Evolutionary conservation across 2,113 vertebrate genomes (phyloP), one percentile per base, ranked within the genome.

Genomic region (Lycocorax pyrrhopterus): DNA sequence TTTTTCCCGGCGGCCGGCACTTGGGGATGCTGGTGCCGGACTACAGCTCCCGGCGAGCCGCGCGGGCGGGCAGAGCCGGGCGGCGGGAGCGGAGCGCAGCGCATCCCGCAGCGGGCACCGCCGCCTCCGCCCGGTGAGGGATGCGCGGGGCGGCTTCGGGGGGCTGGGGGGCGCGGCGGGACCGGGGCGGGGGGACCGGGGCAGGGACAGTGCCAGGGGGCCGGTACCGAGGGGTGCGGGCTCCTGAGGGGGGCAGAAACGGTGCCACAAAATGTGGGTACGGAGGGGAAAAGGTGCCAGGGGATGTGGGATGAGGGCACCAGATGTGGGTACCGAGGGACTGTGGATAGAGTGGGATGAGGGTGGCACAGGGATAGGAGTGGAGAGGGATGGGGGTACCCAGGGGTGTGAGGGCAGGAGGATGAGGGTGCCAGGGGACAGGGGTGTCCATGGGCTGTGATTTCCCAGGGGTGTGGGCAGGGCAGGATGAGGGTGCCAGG

Each of bases 41-140:
- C 95, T 96, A 89, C 95, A 91, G 88, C 84, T 95, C 95, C 95
- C 95, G 85, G 68, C 84, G 58, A 4, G 23, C 93, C 22, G 84
- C 49, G 95, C 95, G 93, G 56, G 95, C 72, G 69, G 89, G 92
- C 46, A 53, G 91, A 19, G 74, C 37, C 44, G 76, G 72, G 74
- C 35, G 55, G 82, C 44, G 72, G 79, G 74, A 85, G 91, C 53
- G 25, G 85, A 83, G 68, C 89, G 67, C 77, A 52, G 82, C 58
- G 58, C 73, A 63, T 58, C 84, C 91, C 84, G 62, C 77, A 86
- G 29, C 72, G 22, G 73, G 66, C 60, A 66, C 69, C 33, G 44
- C 56, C 73, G 41, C 74, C 56, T 69, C 49, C 64, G 25, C 77
- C 39, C 73, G 90, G 94, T 90, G 87, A 93, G 93, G 16, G 85